A percentile compares a stretch with the other conserved stretches of the same genome.
phyloP scores from a whole-genome alignment of 1,140 invertebrate species.

The Diachasma alloeum region DNA sequence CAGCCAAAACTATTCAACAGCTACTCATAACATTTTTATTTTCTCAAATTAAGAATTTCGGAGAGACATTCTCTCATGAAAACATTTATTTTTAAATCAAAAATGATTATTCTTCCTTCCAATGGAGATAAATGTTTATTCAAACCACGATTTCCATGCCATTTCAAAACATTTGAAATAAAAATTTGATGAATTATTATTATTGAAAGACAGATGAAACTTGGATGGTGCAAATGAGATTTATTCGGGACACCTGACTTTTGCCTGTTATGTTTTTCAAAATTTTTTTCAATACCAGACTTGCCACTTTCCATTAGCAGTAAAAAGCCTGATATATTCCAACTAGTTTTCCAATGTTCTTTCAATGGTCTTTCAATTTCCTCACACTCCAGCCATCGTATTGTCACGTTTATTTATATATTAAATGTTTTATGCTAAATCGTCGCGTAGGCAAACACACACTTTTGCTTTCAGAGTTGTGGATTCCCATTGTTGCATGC shows the following conservation, averaged over 20 bases:
- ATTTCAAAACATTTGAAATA: too few relatives aligned
- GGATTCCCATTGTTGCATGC: conserved; percentile 37
- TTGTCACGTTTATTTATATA: conserved; percentile 42
- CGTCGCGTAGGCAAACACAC: conserved; percentile 43
- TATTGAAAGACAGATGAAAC: background rate
- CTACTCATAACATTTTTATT: too few relatives aligned
- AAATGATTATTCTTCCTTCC: too few relatives aligned
- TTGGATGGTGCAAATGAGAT: conserved; percentile 15
- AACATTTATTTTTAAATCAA: too few relatives aligned
- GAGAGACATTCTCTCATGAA: too few relatives aligned
- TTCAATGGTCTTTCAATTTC: background rate
- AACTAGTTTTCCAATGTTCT: background rate
- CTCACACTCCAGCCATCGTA: conserved; percentile 3
- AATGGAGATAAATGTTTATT: too few relatives aligned
- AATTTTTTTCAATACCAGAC: background rate
- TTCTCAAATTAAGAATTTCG: too few relatives aligned
- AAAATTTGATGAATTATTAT: too few relatives aligned
- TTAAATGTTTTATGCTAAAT: conserved; percentile 36
- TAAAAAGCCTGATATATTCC: background rate
- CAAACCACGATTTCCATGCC: too few relatives aligned
- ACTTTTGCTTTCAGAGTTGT: conserved; percentile 39
- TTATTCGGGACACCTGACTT: background rate
- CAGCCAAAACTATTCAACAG: too few relatives aligned
- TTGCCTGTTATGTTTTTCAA: background rate
- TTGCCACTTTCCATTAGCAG: background rate